A percentile compares a stretch with the other conserved stretches of the same genome.
phyloP scores from a whole-genome alignment of 2,797 vertebrate genomes.

The Taeniopygia guttata region DNA sequence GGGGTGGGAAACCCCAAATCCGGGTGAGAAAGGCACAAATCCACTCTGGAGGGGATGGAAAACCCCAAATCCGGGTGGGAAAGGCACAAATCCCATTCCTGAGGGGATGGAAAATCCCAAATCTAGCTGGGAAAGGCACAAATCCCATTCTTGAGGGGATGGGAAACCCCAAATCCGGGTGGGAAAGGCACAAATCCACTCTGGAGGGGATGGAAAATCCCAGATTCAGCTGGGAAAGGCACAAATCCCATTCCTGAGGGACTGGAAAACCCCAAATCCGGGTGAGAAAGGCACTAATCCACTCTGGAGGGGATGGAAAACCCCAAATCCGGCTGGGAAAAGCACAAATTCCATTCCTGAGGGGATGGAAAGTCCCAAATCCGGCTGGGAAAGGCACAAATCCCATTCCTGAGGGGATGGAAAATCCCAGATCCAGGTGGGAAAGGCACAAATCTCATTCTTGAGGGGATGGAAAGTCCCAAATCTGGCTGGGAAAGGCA shows the following conservation, averaged over 20 bases:
- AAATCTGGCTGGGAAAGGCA: too few relatives aligned
- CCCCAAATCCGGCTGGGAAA: rapidly evolving
- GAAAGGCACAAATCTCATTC: too few relatives aligned
- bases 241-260: too few relatives aligned
- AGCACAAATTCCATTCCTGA: background rate
- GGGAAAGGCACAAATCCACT: background rate
- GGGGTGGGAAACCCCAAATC: background rate
- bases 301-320: rapidly evolving
- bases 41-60: background rate
- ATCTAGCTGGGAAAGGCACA: background rate
- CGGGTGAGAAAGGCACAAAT: background rate
- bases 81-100: background rate
- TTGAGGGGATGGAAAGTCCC: too few relatives aligned
- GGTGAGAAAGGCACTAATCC: background rate
- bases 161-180: rapidly evolving
- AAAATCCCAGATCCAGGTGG: rapidly evolving
- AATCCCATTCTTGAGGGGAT: background rate
- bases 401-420: background rate
- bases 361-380: rapidly evolving
- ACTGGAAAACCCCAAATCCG: background rate
- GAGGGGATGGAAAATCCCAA: background rate
- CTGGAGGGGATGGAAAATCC: background rate
- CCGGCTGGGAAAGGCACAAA: rapidly evolving
- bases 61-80: rapidly evolving
- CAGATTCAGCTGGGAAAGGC: background rate